Evolutionary conservation across 2,888 invertebrate species (phyloP), one percentile per base, ranked within the genome.

Genomic region (Acleris holmiana): DNA sequence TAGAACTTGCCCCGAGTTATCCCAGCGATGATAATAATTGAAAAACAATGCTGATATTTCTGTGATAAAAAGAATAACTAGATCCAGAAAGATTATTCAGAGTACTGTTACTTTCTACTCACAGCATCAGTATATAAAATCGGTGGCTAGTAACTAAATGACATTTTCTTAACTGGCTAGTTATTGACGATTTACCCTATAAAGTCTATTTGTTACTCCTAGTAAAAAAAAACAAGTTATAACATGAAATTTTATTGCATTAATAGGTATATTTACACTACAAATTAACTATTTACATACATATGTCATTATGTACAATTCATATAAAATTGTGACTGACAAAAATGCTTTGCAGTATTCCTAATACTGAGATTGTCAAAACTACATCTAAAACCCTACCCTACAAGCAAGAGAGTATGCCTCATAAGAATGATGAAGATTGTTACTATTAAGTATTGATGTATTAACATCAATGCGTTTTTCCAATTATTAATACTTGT

Each of bases 401-500:
- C 53, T 58, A 64, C 19, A 58, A 58, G 53, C 40, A 53, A 25
- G 41, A 48, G 17, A 40, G n/a, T 54, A 44, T 49, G 59, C 35
- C 48, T n/a, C 54, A 35, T 35, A 55, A 21, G 44, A 44, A 23
- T 41, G 40, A 54, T 44, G 44, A 17, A 21, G 8, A 44, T 46
- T 46, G 46, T 47, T n/a, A n/a, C 44, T 41, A 47, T 15, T 47
- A 18, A 56, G 18, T 47, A 47, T 17, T n/a, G n/a, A n/a, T n/a
- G n/a, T n/a, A n/a, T n/a, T n/a, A n/a, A n/a, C n/a, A 56, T 56
- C 15, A 47, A 18, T 17, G 8, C 7, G 19, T 51, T 41, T 56
- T 44, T n/a, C 64, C 54, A 61, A 51, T 76, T 81, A 88, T 23
- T 86, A 84, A 74, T 84, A 91, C 51, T 86, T 86, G 68, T 75